Conservation (phyloP, 2,888 invertebrate genomes). For the Psylliodes chrysocephalus region DNA sequence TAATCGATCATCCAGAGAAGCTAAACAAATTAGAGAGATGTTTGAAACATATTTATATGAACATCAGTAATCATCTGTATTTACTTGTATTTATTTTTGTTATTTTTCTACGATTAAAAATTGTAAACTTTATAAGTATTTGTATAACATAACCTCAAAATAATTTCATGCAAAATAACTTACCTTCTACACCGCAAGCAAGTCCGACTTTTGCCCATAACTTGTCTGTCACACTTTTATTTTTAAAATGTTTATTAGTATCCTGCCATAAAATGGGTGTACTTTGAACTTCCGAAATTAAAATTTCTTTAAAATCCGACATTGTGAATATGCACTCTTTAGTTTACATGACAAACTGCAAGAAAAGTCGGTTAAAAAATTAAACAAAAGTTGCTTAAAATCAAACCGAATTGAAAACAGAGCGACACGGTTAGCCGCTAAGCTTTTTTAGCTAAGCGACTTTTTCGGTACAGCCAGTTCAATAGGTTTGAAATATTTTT, state of each 20-base stretch:
- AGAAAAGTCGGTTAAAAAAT: too few species aligned
- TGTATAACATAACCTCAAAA: slow-evolving; percentile 7
- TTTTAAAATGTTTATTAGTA: slow-evolving; percentile 45
- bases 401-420: slow-evolving; percentile 8
- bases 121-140: slow-evolving; percentile 2
- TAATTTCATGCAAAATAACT: too few species aligned
- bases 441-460: not conserved
- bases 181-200: slow-evolving; percentile 15
- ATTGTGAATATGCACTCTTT: not conserved
- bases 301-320: slow-evolving; percentile 11
- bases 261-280: slow-evolving; percentile 18
- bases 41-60: slow-evolving; percentile 26
- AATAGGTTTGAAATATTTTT: slow-evolving; percentile 9
- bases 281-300: slow-evolving; percentile 29
- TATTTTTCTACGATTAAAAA: slow-evolving; percentile 4
- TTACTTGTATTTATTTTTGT: too few species aligned
- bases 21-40: slow-evolving; percentile 22
- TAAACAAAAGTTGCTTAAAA: not conserved
- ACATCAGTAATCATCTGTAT: too few species aligned
- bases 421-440: slow-evolving; percentile 8
- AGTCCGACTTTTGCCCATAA: slow-evolving; percentile 4
- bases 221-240: slow-evolving; percentile 42
- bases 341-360: slow-evolving; percentile 1
- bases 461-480: not conserved
- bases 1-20: slow-evolving; percentile 18